A percentile compares a stretch with the other conserved stretches of the same genome.
Evolutionary conservation across 1,140 invertebrate species (phyloP).

Genomic region (Pseudomyrmex sp.): DNA sequence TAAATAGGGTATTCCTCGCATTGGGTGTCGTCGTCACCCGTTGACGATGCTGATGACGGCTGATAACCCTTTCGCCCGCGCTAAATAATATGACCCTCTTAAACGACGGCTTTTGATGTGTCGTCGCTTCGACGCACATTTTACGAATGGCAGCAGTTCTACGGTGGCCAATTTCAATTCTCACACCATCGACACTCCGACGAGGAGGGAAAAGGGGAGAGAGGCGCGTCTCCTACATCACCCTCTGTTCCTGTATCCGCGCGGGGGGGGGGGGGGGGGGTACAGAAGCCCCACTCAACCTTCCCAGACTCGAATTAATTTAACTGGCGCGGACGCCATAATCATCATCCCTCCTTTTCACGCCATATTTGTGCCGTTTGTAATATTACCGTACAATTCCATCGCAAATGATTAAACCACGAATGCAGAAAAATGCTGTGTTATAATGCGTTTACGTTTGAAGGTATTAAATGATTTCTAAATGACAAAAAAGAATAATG

Average conservation of each 20-base stretch:
- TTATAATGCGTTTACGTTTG: no score
- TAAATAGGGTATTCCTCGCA: conserved; percentile 75
- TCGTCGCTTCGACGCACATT: conserved; percentile 76
- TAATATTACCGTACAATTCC: no score
- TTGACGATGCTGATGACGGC: conserved; percentile 50
- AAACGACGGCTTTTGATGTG: conserved; percentile 79
- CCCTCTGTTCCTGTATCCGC: conserved; percentile 32
- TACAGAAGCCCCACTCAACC: conserved; percentile 28
- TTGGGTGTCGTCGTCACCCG: conserved; percentile 51
- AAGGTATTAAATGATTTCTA: background rate
- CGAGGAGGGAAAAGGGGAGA: no score
- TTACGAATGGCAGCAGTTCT: conserved; percentile 58
- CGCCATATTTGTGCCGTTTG: conserved; percentile 2
- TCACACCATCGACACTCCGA: conserved; percentile 23
- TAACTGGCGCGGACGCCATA: conserved; percentile 69
- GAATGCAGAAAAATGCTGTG: no score
- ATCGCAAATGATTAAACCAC: no score
- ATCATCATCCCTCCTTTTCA: conserved; percentile 65
- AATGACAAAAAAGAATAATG: conserved; percentile 70
- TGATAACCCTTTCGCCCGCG: conserved; percentile 79
- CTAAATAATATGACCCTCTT: conserved; percentile 78
- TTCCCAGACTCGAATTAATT: conserved; percentile 59
- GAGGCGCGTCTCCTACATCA: background rate
- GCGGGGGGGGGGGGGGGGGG: background rate
- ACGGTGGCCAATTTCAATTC: conserved; percentile 74